Evolutionary conservation across 1,140 invertebrate species (phyloP), one percentile per base, ranked within the genome.

Genomic region (Bombus soroeensis): DNA sequence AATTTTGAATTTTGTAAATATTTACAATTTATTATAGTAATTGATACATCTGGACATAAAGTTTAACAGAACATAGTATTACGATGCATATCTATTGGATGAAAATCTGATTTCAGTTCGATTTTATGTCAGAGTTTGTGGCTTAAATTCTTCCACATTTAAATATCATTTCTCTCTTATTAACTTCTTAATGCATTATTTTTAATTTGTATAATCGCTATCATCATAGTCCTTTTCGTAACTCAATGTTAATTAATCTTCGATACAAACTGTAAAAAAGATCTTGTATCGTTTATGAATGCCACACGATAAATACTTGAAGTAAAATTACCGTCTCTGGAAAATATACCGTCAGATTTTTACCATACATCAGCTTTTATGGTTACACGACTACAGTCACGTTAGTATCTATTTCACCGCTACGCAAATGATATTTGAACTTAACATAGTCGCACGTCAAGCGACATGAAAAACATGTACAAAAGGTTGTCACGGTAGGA

Each of bases 401-500:
- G 25, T n/a, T 39, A n/a, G 9, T 59, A 37, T 39, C 47, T 59
- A n/a, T 28, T n/a, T 25, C 47, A 10, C 22, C 53, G 53, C 3
- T 22, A 39, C 53, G 8, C 25, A 28, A 28, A 9, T 18, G 34
- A 12, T n/a, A 22, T 28, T 53, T 59, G 53, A 59, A 59, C 57
- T 59, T 59, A 72, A 28, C 8, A 32, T 28, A 18, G 28, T 0
- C 13, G 39, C 53, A 25, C 25, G 53, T 66, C 62, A 28, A 22
- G 22, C 41, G 41, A 25, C 32, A 34, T 79, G 66, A 79, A 79
- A 79, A 79, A 43, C 62, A 34, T 47, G 43, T 66, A 43, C 25
- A 41, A 66, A 66, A 79, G 41, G 41, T 43, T 47, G 62, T 59
- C 34, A 59, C 77, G 37, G n/a, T 32, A 15, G n/a, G n/a, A 64